Percentiles rank a stretch among this genome's conserved stretches.
phyloP scores from a whole-genome alignment of 2,888 invertebrate species.

The Spisula solida region DNA sequence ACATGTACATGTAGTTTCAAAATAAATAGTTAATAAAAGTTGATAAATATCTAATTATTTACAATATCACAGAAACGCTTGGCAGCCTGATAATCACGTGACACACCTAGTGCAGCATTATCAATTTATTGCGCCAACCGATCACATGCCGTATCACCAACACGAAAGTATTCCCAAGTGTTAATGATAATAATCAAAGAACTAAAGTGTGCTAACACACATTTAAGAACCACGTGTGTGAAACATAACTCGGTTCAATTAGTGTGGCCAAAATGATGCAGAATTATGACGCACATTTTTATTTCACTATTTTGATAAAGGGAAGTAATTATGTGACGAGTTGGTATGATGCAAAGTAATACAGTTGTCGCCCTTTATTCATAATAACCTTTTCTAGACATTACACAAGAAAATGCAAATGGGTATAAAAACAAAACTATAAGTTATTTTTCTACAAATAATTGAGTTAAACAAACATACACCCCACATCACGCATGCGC shows the following conservation, averaged over 20 bases:
- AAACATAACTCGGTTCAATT: not conserved
- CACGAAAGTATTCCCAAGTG: not conserved
- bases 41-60: not conserved
- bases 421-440: not conserved
- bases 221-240: not conserved
- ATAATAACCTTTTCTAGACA: not conserved
- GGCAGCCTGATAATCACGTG: constrained; percentile 29
- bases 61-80: constrained; percentile 56
- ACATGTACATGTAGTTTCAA: not conserved
- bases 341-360: not conserved
- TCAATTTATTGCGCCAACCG: not conserved
- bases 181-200: not conserved
- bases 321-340: not conserved
- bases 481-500: not conserved
- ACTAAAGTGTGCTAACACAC: not conserved
- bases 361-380: not conserved
- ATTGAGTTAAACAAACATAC: not conserved
- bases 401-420: not conserved
- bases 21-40: not conserved
- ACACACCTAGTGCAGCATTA: not conserved
- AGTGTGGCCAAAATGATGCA: no score
- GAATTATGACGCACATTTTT: no score
- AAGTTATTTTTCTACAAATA: not conserved
- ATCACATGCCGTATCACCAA: not conserved
- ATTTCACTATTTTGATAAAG: no score